phyloP scores from a whole-genome alignment of 2,888 invertebrate genomes.

The Druceiella hillmani region DNA sequence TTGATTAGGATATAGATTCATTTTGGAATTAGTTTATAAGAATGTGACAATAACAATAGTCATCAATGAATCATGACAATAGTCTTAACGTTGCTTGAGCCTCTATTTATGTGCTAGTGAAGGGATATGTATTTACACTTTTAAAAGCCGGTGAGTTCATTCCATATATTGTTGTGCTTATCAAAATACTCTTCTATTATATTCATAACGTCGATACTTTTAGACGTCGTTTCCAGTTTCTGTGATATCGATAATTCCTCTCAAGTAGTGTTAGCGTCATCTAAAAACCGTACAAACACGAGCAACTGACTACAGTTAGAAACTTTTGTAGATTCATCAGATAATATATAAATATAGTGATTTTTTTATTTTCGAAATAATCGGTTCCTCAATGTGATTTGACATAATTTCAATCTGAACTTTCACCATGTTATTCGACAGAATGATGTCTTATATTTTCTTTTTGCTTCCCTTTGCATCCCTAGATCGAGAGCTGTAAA shows the following conservation, averaged over 20 bases:
- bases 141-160: too few species aligned
- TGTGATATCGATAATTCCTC: not conserved
- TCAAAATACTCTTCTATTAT: not conserved
- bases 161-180: too few species aligned
- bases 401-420: not conserved
- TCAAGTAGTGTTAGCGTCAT: not conserved
- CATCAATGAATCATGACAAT: too few species aligned
- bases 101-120: too few species aligned
- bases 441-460: not conserved
- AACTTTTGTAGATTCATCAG: not conserved
- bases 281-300: not conserved
- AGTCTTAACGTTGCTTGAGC: too few species aligned
- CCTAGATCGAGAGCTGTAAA: too few species aligned
- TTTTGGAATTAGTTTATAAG: too few species aligned
- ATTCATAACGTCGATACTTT: not conserved
- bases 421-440: not conserved
- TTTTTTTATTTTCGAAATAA: not conserved
- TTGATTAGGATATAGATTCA: too few species aligned
- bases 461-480: too few species aligned
- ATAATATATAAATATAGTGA: not conserved
- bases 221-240: not conserved
- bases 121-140: too few species aligned
- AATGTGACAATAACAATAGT: too few species aligned
- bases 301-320: not conserved
- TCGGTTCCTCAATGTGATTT: not conserved